Evolutionary conservation across 1,140 invertebrate genomes (phyloP).

Genomic region (Leguminivora glycinivorella): DNA sequence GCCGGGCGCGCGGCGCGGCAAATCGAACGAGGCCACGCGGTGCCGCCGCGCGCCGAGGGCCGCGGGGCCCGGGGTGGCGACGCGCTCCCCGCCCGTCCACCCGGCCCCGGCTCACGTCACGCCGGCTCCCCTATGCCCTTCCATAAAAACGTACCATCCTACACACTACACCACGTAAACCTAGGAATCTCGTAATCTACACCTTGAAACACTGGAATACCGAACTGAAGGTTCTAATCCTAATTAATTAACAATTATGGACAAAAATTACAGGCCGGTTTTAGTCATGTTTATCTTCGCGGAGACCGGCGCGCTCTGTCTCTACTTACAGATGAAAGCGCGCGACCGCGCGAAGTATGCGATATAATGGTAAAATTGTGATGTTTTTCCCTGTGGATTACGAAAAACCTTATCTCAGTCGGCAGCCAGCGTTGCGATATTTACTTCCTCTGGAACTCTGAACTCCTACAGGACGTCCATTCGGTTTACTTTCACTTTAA

Average conservation of each 20-base stretch:
- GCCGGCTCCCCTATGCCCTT: conserved; percentile 53
- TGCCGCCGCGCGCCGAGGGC: conserved; percentile 37
- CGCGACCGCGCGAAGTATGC: conserved; percentile 59
- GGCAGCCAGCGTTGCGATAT: conserved; percentile 29
- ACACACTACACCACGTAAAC: conserved; percentile 72
- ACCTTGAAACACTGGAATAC: conserved; percentile 68
- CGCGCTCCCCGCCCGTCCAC: conserved; percentile 34
- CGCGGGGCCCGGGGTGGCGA: conserved; percentile 39
- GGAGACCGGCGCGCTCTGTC: conserved; percentile 69
- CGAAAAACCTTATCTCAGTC: conserved; percentile 29
- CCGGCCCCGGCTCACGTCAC: conserved; percentile 33
- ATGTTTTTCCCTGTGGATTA: conserved; percentile 61
- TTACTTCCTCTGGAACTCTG: conserved; percentile 39
- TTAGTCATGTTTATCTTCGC: conserved; percentile 57
- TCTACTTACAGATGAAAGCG: conserved; percentile 59
- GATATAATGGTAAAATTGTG: conserved; percentile 76
- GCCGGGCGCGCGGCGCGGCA: conserved; percentile 53
- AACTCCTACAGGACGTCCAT: conserved; percentile 34
- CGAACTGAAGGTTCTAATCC: conserved; percentile 66
- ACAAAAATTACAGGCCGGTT: conserved; percentile 72
- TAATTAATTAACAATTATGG: conserved; percentile 74
- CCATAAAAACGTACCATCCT: conserved; percentile 66
- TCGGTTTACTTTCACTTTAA: conserved; percentile 28
- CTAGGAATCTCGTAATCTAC: conserved; percentile 75
- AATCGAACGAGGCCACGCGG: conserved; percentile 72